Evolutionary conservation across 2,797 vertebrate genomes (phyloP), one percentile per base, ranked within the genome.

Genomic region (Denticeps clupeoides): DNA sequence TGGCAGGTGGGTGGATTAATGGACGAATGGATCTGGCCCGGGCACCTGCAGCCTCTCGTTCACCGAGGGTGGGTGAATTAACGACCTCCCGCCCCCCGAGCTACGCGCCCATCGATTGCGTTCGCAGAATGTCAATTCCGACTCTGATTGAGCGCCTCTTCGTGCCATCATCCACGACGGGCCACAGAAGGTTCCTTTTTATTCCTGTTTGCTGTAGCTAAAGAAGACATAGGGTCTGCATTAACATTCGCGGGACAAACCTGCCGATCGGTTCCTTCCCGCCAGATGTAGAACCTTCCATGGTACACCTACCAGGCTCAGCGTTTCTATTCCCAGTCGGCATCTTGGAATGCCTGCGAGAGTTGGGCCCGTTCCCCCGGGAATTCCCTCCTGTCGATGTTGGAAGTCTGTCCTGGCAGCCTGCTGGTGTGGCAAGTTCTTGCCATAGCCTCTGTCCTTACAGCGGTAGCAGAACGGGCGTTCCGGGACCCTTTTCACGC

Each of bases 91-190:
- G 13, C 19, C 40, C 15, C 41, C 37, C 43, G 8, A 38, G 45
- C 45, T 43, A 45, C 26, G n/a, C 38, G 41, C 32, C 37, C 56
- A 53, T 62, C 54, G 47, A 57, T 59, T 53, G 38, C 55, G 44
- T 63, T 61, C 16, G 45, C 45, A 6, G 11, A 27, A 47, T 47
- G 41, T 61, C 45, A 53, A 58, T 63, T 59, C 53, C 49, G 41
- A 22, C 47, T 48, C 53, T 56, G 41, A 56, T 51, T 57, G 24
- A 57, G 56, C 51, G 44, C 47, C 28, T 61, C 32, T 41, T 38
- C 28, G 21, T 13, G 19, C 51, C 49, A 57, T 67, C 55, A 59
- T 46, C 42, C n/a, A 12, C 31, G 45, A 53, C 41, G 25, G 35
- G 12, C 47, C 37, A 53, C 45, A 49, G 55, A 38, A 54, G 41